Percentiles rank a stretch among this genome's conserved stretches.
Evolutionary conservation across 2,888 invertebrate genomes (phyloP).

Genomic region (Perizoma flavofasciatum): DNA sequence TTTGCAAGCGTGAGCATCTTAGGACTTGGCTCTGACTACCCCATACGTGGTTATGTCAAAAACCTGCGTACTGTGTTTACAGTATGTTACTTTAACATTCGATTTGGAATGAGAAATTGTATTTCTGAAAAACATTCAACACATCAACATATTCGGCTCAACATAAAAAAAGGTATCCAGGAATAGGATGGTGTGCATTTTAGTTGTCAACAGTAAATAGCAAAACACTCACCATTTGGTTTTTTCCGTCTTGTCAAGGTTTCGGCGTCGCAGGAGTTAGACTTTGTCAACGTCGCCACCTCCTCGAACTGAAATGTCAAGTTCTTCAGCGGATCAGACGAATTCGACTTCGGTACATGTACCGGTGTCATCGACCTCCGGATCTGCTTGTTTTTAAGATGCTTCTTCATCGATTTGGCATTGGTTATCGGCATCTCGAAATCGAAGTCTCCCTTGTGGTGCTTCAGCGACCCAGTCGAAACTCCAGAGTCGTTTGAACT

Average conservation of each 20-base stretch:
- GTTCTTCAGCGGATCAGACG: slow-evolving; percentile 85
- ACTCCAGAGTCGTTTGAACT: slow-evolving; percentile 89
- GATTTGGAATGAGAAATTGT: too few species aligned
- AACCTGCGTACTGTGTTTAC: too few species aligned
- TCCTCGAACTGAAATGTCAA: slow-evolving; percentile 86
- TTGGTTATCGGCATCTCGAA: slow-evolving; percentile 83
- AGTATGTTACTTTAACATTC: too few species aligned
- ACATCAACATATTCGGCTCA: too few species aligned
- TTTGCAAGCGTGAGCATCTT: too few species aligned
- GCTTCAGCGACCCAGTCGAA: slow-evolving; percentile 86
- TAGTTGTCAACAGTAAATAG: neutral
- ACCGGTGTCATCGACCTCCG: slow-evolving; percentile 70
- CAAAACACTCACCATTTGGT: slow-evolving; percentile 59
- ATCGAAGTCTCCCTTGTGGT: slow-evolving; percentile 85
- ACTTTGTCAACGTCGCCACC: slow-evolving; percentile 83
- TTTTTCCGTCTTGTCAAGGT: slow-evolving; percentile 83
- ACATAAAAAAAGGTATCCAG: too few species aligned
- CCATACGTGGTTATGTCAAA: too few species aligned
- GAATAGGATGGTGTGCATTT: too few species aligned
- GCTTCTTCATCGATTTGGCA: slow-evolving; percentile 74
- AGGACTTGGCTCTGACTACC: too few species aligned
- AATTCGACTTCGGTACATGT: slow-evolving; percentile 85
- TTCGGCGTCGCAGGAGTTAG: slow-evolving; percentile 86
- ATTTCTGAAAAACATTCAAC: too few species aligned
- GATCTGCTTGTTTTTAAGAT: slow-evolving; percentile 72